Base-by-base conservation (phyloP, 2,888 invertebrate species). In the Dryocosmus kuriphilus region DNA sequence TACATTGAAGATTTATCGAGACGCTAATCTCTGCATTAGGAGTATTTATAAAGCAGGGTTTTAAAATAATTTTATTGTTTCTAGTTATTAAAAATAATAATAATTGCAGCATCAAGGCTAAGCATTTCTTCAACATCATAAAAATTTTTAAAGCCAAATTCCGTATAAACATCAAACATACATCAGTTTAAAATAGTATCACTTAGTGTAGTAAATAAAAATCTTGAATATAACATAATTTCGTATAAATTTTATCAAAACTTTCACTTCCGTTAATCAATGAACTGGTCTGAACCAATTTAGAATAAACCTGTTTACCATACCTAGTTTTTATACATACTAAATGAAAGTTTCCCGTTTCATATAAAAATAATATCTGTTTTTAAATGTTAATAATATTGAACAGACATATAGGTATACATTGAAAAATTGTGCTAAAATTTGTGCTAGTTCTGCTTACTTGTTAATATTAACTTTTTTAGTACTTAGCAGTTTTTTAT, bases 1-100 rank as follows among this genome's bases (percentile, higher is more conserved):
- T n/a, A 71, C 51, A 51, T 71, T 71, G 32, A 71, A 51, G 19
- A 30, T 71, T 71, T 71, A 71, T 30, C 51, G 71, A 51, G 71
- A 71, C 1, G 71, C 71, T n/a, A 71, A 71, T 71, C 71, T 71
- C 30, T 71, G 71, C 71, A 71, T 71, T 71, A 46, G 71, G 51
- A 71, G 71, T 71, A 71, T 71, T 32, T 71, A 71, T 46, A 71
- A 71, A 51, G 9, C 71, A 30, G 71, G n/a, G 11, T n/a, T 71
- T 71, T 51, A 71, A 30, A 67, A 46, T 46, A 65, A n/a, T 65
- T 22, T 41, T 65, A 24, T 27, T 65, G 19, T 35, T n/a, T n/a
- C 16, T 35, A 46, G 19, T 46, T 46, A 46, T 19, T 46, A 46
- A 7, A 46, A 41, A 7, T 19, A 19, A 46, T n/a, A 51, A 14